phyloP scores from a whole-genome alignment of 2,113 vertebrate species.

The Micronycteris hirsuta region DNA sequence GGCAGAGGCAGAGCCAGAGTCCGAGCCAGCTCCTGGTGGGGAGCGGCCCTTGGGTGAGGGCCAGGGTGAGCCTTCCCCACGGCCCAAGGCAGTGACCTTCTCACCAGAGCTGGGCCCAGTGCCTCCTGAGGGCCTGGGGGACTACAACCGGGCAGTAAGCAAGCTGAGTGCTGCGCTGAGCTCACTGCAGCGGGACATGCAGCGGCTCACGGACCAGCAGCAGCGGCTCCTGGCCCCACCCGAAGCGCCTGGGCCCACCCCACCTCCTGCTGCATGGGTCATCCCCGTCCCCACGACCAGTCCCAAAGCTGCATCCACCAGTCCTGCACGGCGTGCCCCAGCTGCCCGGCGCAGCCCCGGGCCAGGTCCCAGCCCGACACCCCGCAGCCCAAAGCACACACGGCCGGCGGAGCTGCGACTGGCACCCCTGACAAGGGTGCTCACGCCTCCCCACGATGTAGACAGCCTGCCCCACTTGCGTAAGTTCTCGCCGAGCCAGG shows the following conservation, averaged over 20 bases:
- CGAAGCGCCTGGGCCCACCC: slow-evolving; percentile 80
- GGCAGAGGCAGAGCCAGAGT: background rate
- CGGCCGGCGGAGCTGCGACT: slow-evolving; percentile 83
- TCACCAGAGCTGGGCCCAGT: slow-evolving; percentile 80
- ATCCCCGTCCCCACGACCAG: slow-evolving; percentile 60
- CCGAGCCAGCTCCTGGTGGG: slow-evolving; percentile 23
- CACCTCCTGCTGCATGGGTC: slow-evolving; percentile 72
- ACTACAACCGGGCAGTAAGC: slow-evolving; percentile 92
- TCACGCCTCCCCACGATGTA: slow-evolving; percentile 86
- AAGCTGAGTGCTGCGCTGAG: slow-evolving; percentile 89
- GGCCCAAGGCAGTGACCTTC: slow-evolving; percentile 83
- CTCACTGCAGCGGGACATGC: slow-evolving; percentile 92
- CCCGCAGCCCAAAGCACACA: slow-evolving; percentile 88
- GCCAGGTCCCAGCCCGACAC: slow-evolving; percentile 71
- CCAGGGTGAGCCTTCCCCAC: slow-evolving; percentile 57
- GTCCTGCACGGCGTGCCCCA: slow-evolving; percentile 81
- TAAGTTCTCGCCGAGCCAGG: slow-evolving; percentile 87
- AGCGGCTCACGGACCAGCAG: slow-evolving; percentile 90
- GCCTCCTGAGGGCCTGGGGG: slow-evolving; percentile 82
- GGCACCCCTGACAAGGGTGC: slow-evolving; percentile 83
- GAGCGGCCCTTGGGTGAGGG: slow-evolving; percentile 61
- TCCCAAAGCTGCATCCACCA: slow-evolving; percentile 81
- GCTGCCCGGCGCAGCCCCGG: slow-evolving; percentile 82
- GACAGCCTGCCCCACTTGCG: slow-evolving; percentile 91
- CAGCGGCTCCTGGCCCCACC: slow-evolving; percentile 85